Percentiles rank a stretch among this genome's conserved stretches.
Conservation (phyloP, 2,888 invertebrate species). For the Bellardia pandia region DNA sequence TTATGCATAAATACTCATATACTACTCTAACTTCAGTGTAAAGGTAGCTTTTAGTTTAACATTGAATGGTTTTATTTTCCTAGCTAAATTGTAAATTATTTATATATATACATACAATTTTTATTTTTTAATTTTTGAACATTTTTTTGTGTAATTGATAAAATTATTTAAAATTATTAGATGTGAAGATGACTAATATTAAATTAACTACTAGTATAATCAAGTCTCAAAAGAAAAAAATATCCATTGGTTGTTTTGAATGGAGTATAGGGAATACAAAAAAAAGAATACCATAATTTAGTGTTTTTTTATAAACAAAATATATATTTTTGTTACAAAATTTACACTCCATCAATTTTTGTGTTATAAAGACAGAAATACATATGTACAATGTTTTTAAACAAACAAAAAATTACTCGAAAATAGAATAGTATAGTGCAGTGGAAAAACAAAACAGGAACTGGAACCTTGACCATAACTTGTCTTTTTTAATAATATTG, state of each 20-base stretch:
- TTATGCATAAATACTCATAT: slow-evolving; percentile 3
- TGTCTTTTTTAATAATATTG: slow-evolving; percentile 10
- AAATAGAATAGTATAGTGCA: neutral
- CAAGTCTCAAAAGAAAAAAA: slow-evolving; percentile 27
- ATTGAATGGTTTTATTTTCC: slow-evolving; percentile 10
- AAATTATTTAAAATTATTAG: slow-evolving; percentile 2
- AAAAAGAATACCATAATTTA: slow-evolving; percentile 19
- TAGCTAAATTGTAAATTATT: slow-evolving; percentile 44
- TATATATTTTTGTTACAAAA: slow-evolving; percentile 23
- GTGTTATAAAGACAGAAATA: neutral
- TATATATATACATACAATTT: neutral
- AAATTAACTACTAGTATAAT: slow-evolving; percentile 22
- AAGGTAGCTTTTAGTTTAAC: slow-evolving; percentile 18
- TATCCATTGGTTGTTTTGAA: neutral
- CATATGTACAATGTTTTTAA: neutral
- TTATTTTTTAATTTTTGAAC: neutral
- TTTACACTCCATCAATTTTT: neutral
- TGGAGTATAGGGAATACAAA: neutral
- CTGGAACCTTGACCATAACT: slow-evolving; percentile 17
- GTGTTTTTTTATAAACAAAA: slow-evolving; percentile 17
- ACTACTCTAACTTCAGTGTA: neutral
- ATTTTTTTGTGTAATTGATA: slow-evolving; percentile 6
- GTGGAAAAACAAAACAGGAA: slow-evolving; percentile 15
- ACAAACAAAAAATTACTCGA: slow-evolving; percentile 13
- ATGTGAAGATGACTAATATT: slow-evolving; percentile 2